Evolutionary conservation across 2,113 vertebrate species (phyloP).

Genomic region (Syngnathus floridae): DNA sequence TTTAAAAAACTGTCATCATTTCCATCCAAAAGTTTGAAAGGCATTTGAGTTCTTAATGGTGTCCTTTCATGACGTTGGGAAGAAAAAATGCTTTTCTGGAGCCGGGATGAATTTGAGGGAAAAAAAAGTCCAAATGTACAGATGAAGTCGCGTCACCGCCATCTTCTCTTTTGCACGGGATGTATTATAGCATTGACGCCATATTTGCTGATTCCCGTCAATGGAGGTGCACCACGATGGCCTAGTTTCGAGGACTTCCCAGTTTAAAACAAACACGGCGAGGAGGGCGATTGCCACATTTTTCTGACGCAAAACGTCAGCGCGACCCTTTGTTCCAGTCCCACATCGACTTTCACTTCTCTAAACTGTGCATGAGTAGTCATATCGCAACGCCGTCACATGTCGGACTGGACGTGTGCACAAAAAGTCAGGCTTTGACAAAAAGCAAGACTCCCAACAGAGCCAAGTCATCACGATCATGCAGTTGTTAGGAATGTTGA

Average conservation of each 20-base stretch:
- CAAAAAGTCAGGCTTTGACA: background rate
- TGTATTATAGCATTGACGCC: background rate
- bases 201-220: background rate
- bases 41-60: background rate
- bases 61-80: background rate
- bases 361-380: background rate
- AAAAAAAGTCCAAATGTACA: background rate
- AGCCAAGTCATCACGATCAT: background rate
- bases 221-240: background rate
- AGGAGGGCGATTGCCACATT: background rate
- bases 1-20: no score
- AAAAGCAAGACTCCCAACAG: background rate
- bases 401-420: background rate
- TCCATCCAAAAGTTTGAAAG: background rate
- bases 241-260: background rate
- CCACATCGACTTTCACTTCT: slow-evolving; percentile 4
- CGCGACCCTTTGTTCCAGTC: background rate
- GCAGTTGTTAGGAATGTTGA: background rate
- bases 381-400: background rate
- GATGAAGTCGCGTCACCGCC: background rate
- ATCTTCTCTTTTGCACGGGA: background rate
- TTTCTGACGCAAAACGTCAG: background rate
- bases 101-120: background rate
- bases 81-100: background rate
- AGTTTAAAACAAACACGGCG: background rate